A percentile compares a stretch with the other conserved stretches of the same genome.
Evolutionary conservation across 2,888 invertebrate species (phyloP).

Genomic region (Tenodera sinensis): DNA sequence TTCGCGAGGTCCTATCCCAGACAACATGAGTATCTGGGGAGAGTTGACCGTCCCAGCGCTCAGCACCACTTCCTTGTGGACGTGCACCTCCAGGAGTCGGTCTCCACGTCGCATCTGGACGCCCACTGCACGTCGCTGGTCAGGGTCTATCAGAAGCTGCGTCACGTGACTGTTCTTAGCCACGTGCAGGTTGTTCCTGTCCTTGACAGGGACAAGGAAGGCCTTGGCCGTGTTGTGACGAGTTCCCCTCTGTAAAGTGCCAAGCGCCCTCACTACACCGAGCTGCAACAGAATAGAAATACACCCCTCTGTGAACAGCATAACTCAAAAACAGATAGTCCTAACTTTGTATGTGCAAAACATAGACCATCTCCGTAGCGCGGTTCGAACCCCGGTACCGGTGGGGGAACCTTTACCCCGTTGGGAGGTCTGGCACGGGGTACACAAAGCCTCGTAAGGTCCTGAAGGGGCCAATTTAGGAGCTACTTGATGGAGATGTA

Average conservation of each 20-base stretch:
- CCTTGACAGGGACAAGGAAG: slow-evolving; percentile 46
- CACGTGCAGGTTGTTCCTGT: slow-evolving; percentile 56
- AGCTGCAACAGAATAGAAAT: neutral
- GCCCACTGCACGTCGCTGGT: slow-evolving; percentile 44
- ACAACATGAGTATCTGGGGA: slow-evolving; percentile 65
- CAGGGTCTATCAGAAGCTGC: slow-evolving; percentile 50
- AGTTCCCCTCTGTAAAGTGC: slow-evolving; percentile 41
- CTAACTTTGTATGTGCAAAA: too few relatives aligned
- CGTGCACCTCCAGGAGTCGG: slow-evolving; percentile 36
- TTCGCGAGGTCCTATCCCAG: slow-evolving; percentile 58
- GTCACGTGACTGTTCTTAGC: slow-evolving; percentile 55
- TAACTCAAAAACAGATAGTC: too few relatives aligned
- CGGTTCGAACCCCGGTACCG: too few relatives aligned
- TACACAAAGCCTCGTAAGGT: too few relatives aligned
- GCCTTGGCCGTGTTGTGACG: slow-evolving; percentile 48
- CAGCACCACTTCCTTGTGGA: slow-evolving; percentile 60
- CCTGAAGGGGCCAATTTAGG: too few relatives aligned
- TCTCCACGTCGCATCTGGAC: slow-evolving; percentile 43
- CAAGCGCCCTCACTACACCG: slow-evolving; percentile 43
- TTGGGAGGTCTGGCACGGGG: too few relatives aligned
- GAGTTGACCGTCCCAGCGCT: slow-evolving; percentile 63
- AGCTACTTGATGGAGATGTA: too few relatives aligned
- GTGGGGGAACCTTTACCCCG: too few relatives aligned
- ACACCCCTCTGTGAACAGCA: too few relatives aligned
- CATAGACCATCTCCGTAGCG: too few relatives aligned